phyloP scores from a whole-genome alignment of 1,140 invertebrate genomes.

The Branchinecta lindahli region DNA sequence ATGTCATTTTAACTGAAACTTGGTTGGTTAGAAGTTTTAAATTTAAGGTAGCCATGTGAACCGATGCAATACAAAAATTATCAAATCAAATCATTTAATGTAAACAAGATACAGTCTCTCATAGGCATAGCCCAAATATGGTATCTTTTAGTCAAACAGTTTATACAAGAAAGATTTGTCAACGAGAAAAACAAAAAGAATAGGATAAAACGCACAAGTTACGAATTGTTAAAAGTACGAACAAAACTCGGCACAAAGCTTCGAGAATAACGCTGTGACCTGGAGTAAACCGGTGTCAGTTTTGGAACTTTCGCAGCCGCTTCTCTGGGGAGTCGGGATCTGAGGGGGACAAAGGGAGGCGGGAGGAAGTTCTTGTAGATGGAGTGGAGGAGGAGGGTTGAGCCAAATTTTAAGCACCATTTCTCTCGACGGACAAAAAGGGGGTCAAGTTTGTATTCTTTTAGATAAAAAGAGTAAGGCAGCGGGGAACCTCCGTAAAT shows the following conservation, averaged over 20 bases:
- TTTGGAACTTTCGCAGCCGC: constrained; percentile 6
- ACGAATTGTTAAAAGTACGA: constrained; percentile 7
- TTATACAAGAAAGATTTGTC: background rate
- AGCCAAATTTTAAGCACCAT: background rate
- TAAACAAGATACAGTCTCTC: too few species aligned
- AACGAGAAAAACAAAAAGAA: background rate
- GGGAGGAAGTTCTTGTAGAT: background rate
- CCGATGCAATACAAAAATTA: too few species aligned
- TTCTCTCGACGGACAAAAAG: too few species aligned
- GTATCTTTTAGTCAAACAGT: background rate
- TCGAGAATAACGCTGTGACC: constrained; percentile 3
- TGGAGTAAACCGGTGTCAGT: constrained; percentile 8
- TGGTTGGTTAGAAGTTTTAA: too few species aligned
- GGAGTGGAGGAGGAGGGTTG: background rate
- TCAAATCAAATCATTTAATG: too few species aligned
- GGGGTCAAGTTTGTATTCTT: too few species aligned
- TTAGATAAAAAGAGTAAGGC: too few species aligned
- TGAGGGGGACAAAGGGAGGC: background rate
- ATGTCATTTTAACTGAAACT: too few species aligned
- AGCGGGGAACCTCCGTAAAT: too few species aligned
- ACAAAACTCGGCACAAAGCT: constrained; percentile 3
- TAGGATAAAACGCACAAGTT: background rate
- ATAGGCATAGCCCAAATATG: too few species aligned
- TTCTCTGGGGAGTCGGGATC: constrained; percentile 2
- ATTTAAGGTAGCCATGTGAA: too few species aligned